phyloP scores from a whole-genome alignment of 2,113 vertebrate genomes.

The Eptesicus fuscus region DNA sequence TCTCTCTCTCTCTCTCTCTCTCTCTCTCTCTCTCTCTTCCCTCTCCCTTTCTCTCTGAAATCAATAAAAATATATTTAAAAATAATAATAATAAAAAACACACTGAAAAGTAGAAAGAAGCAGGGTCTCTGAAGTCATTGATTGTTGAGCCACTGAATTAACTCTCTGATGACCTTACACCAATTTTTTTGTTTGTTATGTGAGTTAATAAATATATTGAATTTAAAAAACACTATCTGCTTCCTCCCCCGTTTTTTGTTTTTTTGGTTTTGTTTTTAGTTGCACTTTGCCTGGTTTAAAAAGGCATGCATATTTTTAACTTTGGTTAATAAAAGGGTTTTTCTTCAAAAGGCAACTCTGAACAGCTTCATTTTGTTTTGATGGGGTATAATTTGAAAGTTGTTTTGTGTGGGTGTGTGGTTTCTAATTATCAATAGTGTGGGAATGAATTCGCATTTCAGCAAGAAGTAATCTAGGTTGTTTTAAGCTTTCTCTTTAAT shows the following conservation, averaged over 20 bases:
- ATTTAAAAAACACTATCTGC: not conserved
- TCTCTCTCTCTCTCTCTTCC: too few species aligned
- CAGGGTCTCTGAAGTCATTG: not conserved
- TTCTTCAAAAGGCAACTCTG: slow-evolving; percentile 46
- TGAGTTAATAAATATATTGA: not conserved
- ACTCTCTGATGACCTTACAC: not conserved
- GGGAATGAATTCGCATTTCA: slow-evolving; percentile 58
- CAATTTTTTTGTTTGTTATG: not conserved
- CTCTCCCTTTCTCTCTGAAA: too few species aligned
- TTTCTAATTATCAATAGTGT: slow-evolving; percentile 50
- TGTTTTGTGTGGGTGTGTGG: slow-evolving; percentile 15
- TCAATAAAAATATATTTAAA: too few species aligned
- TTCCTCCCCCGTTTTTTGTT: too few species aligned
- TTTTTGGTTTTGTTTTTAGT: not conserved
- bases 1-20: too few species aligned
- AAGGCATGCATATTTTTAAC: not conserved
- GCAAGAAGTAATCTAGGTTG: slow-evolving; percentile 47
- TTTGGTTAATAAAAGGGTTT: slow-evolving; percentile 19
- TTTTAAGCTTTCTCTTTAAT: slow-evolving; percentile 42
- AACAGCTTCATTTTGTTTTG: slow-evolving; percentile 28
- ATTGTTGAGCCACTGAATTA: not conserved
- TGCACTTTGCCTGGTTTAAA: slow-evolving; percentile 3
- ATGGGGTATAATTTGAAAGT: slow-evolving; percentile 9
- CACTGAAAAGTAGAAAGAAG: not conserved
- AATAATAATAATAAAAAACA: not conserved